Evolutionary conservation across 92 coral and sea anemone genomes (phyloP).

Genomic region (Palythoa grandiflora): DNA sequence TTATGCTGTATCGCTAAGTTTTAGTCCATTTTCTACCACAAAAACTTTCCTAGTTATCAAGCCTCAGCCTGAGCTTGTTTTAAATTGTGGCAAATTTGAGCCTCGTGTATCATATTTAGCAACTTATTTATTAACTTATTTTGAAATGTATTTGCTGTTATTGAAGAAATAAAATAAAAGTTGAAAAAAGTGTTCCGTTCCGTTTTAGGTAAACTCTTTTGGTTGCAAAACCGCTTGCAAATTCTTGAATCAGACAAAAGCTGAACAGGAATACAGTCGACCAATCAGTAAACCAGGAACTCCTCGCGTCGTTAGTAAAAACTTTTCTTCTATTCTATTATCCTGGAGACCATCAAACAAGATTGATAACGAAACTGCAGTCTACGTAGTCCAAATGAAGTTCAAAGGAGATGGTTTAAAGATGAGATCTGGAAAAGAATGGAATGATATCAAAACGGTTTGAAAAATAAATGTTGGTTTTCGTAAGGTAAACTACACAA

Average conservation of each 20-base stretch:
- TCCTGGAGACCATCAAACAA: constrained; percentile 63
- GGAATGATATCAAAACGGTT: constrained; percentile 8
- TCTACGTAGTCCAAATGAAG: constrained; percentile 59
- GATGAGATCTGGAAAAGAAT: background rate
- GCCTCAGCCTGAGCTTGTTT: too few species aligned
- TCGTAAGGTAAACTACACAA: too few species aligned
- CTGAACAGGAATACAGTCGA: constrained; percentile 36
- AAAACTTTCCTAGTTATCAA: too few species aligned
- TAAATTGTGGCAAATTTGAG: too few species aligned
- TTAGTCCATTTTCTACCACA: too few species aligned
- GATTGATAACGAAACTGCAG: constrained; percentile 53
- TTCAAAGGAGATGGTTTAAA: constrained; percentile 43
- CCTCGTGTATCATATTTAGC: too few species aligned
- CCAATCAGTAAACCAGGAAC: constrained; percentile 34
- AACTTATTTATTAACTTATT: too few species aligned
- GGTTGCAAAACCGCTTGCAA: constrained; percentile 61
- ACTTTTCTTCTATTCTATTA: constrained; percentile 43
- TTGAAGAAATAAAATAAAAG: too few species aligned
- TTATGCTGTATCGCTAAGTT: too few species aligned
- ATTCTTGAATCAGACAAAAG: constrained; percentile 49
- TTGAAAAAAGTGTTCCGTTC: background rate
- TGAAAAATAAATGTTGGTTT: background rate
- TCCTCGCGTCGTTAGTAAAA: constrained; percentile 45
- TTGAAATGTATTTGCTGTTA: too few species aligned
- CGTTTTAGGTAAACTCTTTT: constrained; percentile 44